Evolutionary conservation across 92 coral and sea anemone genomes (phyloP).

Genomic region (Ricordea florida): DNA sequence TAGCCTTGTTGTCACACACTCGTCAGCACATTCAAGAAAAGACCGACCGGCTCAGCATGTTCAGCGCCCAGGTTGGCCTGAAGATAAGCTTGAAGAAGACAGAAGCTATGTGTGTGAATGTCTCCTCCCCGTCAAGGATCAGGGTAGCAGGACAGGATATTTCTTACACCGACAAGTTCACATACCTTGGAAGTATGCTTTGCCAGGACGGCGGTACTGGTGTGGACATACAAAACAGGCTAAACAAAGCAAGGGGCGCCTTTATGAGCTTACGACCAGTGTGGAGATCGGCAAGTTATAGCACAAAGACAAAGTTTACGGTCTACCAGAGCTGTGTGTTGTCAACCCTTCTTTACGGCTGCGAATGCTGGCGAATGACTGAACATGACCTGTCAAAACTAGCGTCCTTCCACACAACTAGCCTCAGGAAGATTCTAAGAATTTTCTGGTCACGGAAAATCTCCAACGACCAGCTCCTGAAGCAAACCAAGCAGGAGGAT

Average conservation of each 20-base stretch:
- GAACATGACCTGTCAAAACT: conserved; percentile 7
- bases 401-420: conserved; percentile 24
- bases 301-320: conserved; percentile 6
- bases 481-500: conserved; percentile 7
- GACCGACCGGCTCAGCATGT: conserved; percentile 14
- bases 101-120: conserved; percentile 19
- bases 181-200: conserved; percentile 40
- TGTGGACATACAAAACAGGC: conserved; percentile 8
- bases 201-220: conserved; percentile 35
- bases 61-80: conserved; percentile 17
- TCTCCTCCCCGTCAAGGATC: conserved; percentile 17
- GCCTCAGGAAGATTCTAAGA: conserved; percentile 22
- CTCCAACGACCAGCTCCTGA: conserved; percentile 8
- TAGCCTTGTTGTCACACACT: conserved; percentile 33
- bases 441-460: conserved; percentile 24
- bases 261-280: conserved; percentile 6
- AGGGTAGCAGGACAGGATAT: conserved; percentile 4
- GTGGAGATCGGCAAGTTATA: conserved; percentile 24
- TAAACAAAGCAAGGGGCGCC: conserved; percentile 15
- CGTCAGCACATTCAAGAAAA: conserved; percentile 16
- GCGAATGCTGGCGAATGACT: conserved; percentile 21
- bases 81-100: conserved; percentile 27
- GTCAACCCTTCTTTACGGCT: conserved; percentile 14
- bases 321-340: conserved; percentile 36
- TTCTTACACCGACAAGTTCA: conserved; percentile 25